phyloP scores from a whole-genome alignment of 2,797 vertebrate species.

The Eidolon dupreanum region DNA sequence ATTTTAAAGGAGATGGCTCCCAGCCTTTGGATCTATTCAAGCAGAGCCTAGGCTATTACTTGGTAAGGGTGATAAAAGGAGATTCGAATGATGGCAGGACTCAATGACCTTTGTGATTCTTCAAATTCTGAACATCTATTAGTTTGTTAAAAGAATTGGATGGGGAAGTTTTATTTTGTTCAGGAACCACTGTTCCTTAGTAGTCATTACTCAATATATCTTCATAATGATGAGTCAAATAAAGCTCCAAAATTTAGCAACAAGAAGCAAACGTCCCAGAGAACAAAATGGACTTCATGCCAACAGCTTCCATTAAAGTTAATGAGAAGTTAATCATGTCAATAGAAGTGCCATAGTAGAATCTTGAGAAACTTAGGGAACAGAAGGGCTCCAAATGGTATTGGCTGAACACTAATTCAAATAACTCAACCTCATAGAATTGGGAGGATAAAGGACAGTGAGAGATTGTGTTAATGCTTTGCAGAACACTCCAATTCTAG shows the following conservation, averaged over 20 bases:
- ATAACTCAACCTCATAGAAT: slow-evolving; percentile 50
- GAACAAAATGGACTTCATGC: slow-evolving; percentile 66
- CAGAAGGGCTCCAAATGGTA: background rate
- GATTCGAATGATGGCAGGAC: background rate
- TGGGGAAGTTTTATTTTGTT: slow-evolving; percentile 48
- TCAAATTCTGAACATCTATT: slow-evolving; percentile 23
- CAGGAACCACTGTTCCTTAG: slow-evolving; percentile 20
- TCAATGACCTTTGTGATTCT: slow-evolving; percentile 36
- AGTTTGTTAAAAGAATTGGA: slow-evolving; percentile 30
- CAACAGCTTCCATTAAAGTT: slow-evolving; percentile 76
- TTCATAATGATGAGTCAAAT: slow-evolving; percentile 68
- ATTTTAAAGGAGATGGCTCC: background rate
- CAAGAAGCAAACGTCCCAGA: slow-evolving; percentile 58
- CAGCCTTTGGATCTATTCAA: background rate
- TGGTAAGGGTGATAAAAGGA: background rate
- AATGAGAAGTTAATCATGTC: slow-evolving; percentile 76
- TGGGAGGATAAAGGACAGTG: slow-evolving; percentile 35
- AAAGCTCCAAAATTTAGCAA: slow-evolving; percentile 58
- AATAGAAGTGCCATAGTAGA: slow-evolving; percentile 41
- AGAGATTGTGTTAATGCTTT: slow-evolving; percentile 56
- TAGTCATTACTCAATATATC: slow-evolving; percentile 43
- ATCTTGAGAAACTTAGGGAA: slow-evolving; percentile 56
- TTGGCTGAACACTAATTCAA: slow-evolving; percentile 64
- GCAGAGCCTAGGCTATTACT: background rate
- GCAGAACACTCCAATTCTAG: slow-evolving; percentile 53